Evolutionary conservation across 2,888 invertebrate species (phyloP).

Genomic region (Amiota minor): DNA sequence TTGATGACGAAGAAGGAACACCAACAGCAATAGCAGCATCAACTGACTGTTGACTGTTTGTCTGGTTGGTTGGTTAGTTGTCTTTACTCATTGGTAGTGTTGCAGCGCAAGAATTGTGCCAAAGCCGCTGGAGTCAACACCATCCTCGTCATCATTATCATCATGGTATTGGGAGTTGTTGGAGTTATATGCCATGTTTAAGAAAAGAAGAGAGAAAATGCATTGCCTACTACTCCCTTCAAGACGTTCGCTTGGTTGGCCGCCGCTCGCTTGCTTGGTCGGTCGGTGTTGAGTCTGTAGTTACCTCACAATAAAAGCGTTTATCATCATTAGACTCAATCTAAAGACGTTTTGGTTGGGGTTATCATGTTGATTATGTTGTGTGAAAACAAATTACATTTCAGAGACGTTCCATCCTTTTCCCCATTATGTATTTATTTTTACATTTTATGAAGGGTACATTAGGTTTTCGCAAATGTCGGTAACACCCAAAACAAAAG

Average conservation of each 20-base stretch:
- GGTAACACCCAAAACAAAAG: too few species aligned
- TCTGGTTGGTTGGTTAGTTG: neutral
- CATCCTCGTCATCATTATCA: neutral
- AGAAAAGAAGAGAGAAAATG: slow-evolving; percentile 28
- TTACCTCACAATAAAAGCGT: slow-evolving; percentile 70
- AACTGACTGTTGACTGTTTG: neutral
- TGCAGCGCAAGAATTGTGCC: slow-evolving; percentile 29
- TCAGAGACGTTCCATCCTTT: slow-evolving; percentile 59
- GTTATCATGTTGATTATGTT: slow-evolving; percentile 74
- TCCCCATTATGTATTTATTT: neutral
- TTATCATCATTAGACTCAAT: slow-evolving; percentile 74
- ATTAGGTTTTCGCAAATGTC: too few species aligned
- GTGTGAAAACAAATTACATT: slow-evolving; percentile 74
- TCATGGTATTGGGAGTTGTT: slow-evolving; percentile 35
- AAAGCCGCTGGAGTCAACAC: slow-evolving; percentile 17
- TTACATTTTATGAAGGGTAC: too few species aligned
- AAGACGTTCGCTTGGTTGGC: slow-evolving; percentile 10
- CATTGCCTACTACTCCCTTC: slow-evolving; percentile 29
- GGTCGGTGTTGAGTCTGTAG: slow-evolving; percentile 66
- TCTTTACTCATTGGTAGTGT: neutral
- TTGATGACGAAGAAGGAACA: slow-evolving; percentile 29
- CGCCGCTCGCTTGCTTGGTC: slow-evolving; percentile 34
- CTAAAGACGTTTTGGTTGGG: slow-evolving; percentile 71
- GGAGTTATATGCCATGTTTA: slow-evolving; percentile 32
- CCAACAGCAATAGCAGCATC: slow-evolving; percentile 43